Base-by-base conservation (phyloP, 2,797 vertebrate genomes). In the Rallus crepitans region DNA sequence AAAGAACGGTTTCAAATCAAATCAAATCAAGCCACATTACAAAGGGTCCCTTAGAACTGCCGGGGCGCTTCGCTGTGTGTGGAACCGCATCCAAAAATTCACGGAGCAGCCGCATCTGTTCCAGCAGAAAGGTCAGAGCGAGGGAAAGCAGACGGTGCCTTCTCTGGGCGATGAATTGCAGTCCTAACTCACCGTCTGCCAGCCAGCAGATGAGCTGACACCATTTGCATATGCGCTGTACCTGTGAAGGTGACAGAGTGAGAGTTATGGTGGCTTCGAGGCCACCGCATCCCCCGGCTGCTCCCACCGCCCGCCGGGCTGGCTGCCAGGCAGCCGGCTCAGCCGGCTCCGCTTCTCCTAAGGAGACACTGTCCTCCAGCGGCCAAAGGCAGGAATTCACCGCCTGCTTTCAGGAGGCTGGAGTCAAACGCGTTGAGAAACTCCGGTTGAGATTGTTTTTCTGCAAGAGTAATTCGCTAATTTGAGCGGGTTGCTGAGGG, bases 301-400 rank as follows among this genome's bases (percentile, higher is more conserved):
- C 73, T 88, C n/a, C 31, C 91, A 6, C 42, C 76, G 68, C 90
- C 89, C 69, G 68, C 37, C 57, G 64, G 90, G 91, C 88, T 0
- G 19, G 59, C 55, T 91, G 90, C 94, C 55, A 20, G 37, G 21
- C 31, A 30, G 50, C 50, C 50, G 33, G 24, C 15, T 12, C 71
- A 6, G 5, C 63, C 64, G 53, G n/a, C 47, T 3, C 35, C 6
- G 31, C 63, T 79, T 83, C 93, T 96, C 35, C 18, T 71, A n/a
- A 75, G 87, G 33, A 96, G 69, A 97, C 28, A 78, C 97, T 97
- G 96, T 14, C 97, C 98, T 97, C 98, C 96, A 69, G 97, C 96
- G 98, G 97, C 73, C 12, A 2, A 31, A 48, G 42, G 12, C 70
- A 88, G 93, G 21, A 97, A 69, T 77, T 53, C 87, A 59, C 39